These are phyloP conservation scores for Mystacides longicornis DNA, from an alignment of 2,888 invertebrate genomes.

Conservation along the genomic window DNA sequence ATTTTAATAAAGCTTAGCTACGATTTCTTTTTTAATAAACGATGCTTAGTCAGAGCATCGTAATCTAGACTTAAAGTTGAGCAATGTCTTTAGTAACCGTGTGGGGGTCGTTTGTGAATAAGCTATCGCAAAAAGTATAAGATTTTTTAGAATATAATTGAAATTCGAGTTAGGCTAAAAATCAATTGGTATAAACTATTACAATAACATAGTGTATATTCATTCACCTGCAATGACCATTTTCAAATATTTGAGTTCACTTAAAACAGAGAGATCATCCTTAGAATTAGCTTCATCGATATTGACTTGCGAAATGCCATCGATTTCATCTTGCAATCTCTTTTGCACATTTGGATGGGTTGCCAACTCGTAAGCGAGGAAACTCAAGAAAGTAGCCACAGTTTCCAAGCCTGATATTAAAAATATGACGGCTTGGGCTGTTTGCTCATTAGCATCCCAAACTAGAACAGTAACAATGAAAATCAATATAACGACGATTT, in stretches of 20 bases:
- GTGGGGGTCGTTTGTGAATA: too few species aligned
- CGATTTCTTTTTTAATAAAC: too few species aligned
- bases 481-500: too few species aligned
- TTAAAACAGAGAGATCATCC: slow-evolving; percentile 44
- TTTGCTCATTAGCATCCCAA: slow-evolving; percentile 43
- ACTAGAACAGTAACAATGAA: too few species aligned
- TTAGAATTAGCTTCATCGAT: slow-evolving; percentile 38
- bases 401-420: slow-evolving; percentile 14
- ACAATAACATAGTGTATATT: not conserved
- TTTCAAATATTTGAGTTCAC: slow-evolving; percentile 53
- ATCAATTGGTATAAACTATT: too few species aligned
- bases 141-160: too few species aligned
- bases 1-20: too few species aligned
- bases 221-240: slow-evolving; percentile 49
- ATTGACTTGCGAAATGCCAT: not conserved
- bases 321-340: slow-evolving; percentile 13
- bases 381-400: slow-evolving; percentile 8
- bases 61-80: too few species aligned
- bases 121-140: too few species aligned
- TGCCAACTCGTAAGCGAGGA: slow-evolving; percentile 11
- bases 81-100: too few species aligned
- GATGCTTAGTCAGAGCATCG: too few species aligned
- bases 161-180: too few species aligned
- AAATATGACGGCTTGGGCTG: slow-evolving; percentile 15
- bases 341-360: slow-evolving; percentile 6